Evolutionary conservation across 2,113 vertebrate species (phyloP).

Genomic region (Heloderma charlesbogerti): DNA sequence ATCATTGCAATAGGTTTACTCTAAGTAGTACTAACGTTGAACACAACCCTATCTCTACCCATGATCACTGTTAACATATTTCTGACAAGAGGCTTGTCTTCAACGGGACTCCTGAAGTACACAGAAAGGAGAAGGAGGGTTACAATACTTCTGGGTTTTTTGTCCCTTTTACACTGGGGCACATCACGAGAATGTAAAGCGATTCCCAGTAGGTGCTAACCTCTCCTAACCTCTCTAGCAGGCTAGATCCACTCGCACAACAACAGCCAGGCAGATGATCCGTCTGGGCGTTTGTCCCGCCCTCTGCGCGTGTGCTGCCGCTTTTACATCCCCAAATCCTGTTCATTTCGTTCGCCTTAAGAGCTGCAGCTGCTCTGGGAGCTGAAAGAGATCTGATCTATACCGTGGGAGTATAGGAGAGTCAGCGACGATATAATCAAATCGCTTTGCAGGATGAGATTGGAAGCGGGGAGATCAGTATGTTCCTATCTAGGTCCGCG

Average conservation of each 20-base stretch:
- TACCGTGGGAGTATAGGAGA: no score
- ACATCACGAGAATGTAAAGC: not conserved
- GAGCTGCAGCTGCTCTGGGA: constrained; percentile 7
- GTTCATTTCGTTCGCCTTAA: constrained; percentile 10
- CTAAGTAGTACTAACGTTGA: no score
- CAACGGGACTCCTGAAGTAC: not conserved
- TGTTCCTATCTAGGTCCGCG: not conserved
- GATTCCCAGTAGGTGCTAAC: not conserved
- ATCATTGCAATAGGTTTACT: no score
- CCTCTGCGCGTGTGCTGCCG: not conserved
- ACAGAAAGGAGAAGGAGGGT: not conserved
- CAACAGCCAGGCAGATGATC: not conserved
- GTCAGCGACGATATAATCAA: not conserved
- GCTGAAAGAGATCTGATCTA: not conserved
- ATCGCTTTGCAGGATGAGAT: not conserved
- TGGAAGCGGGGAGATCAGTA: not conserved
- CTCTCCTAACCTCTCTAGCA: no score
- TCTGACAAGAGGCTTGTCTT: not conserved
- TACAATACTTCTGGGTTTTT: not conserved
- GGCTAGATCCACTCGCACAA: not conserved
- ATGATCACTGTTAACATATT: not conserved
- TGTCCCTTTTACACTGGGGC: not conserved
- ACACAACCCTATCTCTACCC: no score
- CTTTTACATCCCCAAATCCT: not conserved
- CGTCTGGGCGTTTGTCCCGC: no score